Conservation (phyloP, 2,797 vertebrate genomes). For the Galaxias olidus region DNA sequence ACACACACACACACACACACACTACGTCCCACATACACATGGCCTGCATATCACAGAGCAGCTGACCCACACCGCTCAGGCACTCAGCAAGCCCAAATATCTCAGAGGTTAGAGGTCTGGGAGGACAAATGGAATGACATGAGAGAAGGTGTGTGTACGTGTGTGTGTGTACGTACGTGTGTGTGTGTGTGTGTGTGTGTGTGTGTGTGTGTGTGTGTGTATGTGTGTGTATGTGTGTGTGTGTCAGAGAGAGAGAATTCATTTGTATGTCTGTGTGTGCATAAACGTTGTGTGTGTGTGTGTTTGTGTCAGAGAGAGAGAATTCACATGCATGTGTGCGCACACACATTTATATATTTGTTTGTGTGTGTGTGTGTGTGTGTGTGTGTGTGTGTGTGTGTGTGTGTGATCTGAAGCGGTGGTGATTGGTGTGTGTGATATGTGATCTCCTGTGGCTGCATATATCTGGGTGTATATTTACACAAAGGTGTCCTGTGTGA, state of each 20-base stretch:
- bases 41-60: slow-evolving; percentile 41
- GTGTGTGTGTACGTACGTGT: slow-evolving; percentile 9
- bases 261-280: background rate
- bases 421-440: slow-evolving; percentile 17
- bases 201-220: slow-evolving; percentile 22
- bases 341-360: too few relatives aligned
- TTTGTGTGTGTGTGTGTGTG: too few relatives aligned
- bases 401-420: too few relatives aligned
- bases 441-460: slow-evolving; percentile 8
- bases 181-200: slow-evolving; percentile 20
- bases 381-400: background rate
- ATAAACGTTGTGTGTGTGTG: background rate
- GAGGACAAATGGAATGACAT: slow-evolving; percentile 34
- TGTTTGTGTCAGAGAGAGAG: slow-evolving; percentile 27
- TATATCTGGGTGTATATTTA: slow-evolving; percentile 7
- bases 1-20: slow-evolving; percentile 10
- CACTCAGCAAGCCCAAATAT: slow-evolving; percentile 48
- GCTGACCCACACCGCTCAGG: slow-evolving; percentile 54
- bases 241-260: background rate
- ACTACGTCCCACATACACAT: too few relatives aligned
- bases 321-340: background rate
- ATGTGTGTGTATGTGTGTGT: slow-evolving; percentile 1
- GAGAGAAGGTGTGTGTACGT: slow-evolving; percentile 21
- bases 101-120: slow-evolving; percentile 62
- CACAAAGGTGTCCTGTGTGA: slow-evolving; percentile 23